Conservation (phyloP, 2,888 invertebrate genomes). For the Morpho helenor region DNA sequence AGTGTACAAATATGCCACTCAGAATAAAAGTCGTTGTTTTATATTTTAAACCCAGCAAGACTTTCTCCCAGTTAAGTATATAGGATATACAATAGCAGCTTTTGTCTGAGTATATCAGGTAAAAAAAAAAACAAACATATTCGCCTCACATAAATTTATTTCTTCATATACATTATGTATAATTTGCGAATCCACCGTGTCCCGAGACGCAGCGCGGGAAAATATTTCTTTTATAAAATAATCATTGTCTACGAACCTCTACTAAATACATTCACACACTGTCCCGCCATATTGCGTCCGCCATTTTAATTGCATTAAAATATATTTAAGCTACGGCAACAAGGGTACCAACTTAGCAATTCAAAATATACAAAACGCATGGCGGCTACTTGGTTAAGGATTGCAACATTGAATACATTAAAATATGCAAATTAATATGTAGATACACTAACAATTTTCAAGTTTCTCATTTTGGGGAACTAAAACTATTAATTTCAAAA, state of each 20-base stretch:
- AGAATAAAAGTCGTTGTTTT: no score
- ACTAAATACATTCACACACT: conserved; percentile 61
- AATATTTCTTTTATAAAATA: conserved; percentile 58
- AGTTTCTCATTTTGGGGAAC: conserved; percentile 15
- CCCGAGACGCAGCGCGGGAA: conserved; percentile 73
- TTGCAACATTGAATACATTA: conserved; percentile 23
- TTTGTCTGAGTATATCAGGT: no score
- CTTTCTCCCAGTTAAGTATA: no score
- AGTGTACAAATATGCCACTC: no score
- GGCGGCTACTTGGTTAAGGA: conserved; percentile 24
- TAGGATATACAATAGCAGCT: no score
- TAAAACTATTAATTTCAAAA: conserved; percentile 20
- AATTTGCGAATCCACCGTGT: conserved; percentile 78
- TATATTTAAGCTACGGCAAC: conserved; percentile 54
- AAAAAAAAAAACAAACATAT: neutral
- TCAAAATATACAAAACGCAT: conserved; percentile 33
- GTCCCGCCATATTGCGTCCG: conserved; percentile 53
- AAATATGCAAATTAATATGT: conserved; percentile 11
- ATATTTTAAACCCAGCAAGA: no score
- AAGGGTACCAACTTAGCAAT: conserved; percentile 28
- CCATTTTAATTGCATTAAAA: conserved; percentile 65
- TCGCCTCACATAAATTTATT: conserved; percentile 79
- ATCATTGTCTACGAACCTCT: conserved; percentile 66
- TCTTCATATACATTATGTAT: conserved; percentile 78
- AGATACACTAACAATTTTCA: conserved; percentile 1